Evolutionary conservation across 2,888 invertebrate species (phyloP), one percentile per base, ranked within the genome.

Genomic region (Thecophora atra): DNA sequence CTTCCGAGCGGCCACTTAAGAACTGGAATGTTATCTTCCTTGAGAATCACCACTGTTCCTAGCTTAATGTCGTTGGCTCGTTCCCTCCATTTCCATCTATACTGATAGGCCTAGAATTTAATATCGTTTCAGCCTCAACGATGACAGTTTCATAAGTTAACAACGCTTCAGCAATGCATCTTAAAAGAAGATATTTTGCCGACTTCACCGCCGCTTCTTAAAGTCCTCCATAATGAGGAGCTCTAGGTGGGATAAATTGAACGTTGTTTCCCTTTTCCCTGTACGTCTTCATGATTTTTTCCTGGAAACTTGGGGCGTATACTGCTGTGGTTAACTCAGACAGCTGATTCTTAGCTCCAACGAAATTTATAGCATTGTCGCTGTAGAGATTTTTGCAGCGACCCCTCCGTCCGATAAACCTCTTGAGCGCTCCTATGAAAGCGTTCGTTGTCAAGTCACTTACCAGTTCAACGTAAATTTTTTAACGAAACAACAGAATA

Each of bases 281-380:
- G 51, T 5, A 17, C 13, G 51, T 7, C 17, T 52, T 52, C 6
- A 37, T 37, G 37, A 37, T 37, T 37, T 37, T 11, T 37, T 37
- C 7, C 2, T 37, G 37, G 6, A 11, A 6, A 11, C 11, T 6
- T 37, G 37, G 37, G 0, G 37, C 6, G 11, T 8, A 37, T 1
- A 37, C 11, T 6, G 37, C 6, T 11, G 6, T 11, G 37, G 37
- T 37, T 37, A 37, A 37, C 11, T 37, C 37, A 37, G 7, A 8
- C 37, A 37, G 37, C 11, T 8, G 37, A 2, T 37, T 37, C 37
- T 1, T 66, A 0, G 65, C 51, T 5, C 65, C 51, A 65, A 65
- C 65, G 21, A 65, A 65, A 51, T 65, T 65, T 4, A 52, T 65
- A 3, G 51, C 65, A 51, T 65, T 65, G 8, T 65, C 37, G 1